phyloP scores from a whole-genome alignment of 2,113 vertebrate species.

The Siniperca chuatsi region DNA sequence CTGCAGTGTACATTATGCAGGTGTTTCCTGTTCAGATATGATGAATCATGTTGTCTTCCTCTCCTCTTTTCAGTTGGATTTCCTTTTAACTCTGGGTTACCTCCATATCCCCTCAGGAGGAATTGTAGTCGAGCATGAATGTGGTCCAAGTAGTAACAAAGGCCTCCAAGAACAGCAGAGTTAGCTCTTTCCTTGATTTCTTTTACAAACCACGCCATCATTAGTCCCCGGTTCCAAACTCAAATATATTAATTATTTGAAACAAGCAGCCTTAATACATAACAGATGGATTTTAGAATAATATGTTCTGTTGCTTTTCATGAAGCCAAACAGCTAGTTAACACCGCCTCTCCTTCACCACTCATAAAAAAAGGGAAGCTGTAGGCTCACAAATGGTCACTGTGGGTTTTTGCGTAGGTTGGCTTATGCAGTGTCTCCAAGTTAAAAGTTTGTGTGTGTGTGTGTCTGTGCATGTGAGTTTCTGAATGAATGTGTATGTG shows the following conservation, averaged over 20 bases:
- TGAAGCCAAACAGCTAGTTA: constrained; percentile 12
- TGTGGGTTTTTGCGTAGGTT: constrained; percentile 34
- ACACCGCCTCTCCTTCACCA: background rate
- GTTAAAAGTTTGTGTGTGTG: constrained; percentile 27
- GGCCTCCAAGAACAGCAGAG: constrained; percentile 31
- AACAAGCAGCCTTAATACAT: background rate
- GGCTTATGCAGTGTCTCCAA: constrained; percentile 14
- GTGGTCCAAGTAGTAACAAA: constrained; percentile 42
- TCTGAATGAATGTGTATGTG: constrained; percentile 43
- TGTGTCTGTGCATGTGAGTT: constrained; percentile 18
- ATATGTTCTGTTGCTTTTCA: background rate
- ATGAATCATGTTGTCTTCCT: constrained; percentile 75
- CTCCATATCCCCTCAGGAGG: constrained; percentile 44
- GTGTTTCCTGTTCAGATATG: constrained; percentile 77
- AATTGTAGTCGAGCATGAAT: constrained; percentile 23
- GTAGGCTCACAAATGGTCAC: constrained; percentile 24
- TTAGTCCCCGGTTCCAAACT: constrained; percentile 1
- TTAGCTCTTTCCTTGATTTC: background rate
- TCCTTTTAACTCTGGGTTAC: constrained; percentile 61
- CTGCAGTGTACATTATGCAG: constrained; percentile 55
- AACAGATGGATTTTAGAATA: constrained; percentile 9
- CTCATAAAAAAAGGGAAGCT: constrained; percentile 32
- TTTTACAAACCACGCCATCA: background rate
- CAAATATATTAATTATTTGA: constrained; percentile 14
- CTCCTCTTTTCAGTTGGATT: constrained; percentile 61